Conservation (phyloP, 2,888 invertebrate species). For the Mesochorus sp. region DNA sequence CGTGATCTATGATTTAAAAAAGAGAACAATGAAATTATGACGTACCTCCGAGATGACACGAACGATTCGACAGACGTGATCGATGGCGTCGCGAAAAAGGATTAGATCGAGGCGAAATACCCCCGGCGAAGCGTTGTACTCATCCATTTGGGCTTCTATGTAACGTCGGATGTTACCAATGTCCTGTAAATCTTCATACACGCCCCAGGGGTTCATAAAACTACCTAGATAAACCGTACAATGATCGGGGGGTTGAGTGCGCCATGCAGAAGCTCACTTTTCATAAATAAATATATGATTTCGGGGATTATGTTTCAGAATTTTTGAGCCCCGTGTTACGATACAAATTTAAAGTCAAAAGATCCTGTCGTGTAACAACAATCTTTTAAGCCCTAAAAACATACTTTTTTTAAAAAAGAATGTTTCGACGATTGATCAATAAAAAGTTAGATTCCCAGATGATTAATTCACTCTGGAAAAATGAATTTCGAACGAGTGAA, state of each 20-base stretch:
- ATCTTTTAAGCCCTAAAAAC: too few species aligned
- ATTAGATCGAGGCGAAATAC: constrained; percentile 91
- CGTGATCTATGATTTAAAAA: not conserved
- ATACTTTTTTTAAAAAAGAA: too few species aligned
- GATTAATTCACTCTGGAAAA: too few species aligned
- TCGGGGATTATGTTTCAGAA: not conserved
- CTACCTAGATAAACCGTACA: constrained; percentile 78
- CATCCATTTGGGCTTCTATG: constrained; percentile 86
- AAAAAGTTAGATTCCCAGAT: too few species aligned
- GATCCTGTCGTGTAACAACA: too few species aligned
- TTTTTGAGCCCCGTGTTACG: too few species aligned
- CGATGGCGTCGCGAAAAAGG: constrained; percentile 93
- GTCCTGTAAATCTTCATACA: constrained; percentile 91
- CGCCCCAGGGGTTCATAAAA: constrained; percentile 89
- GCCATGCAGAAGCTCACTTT: not conserved
- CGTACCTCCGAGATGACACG: constrained; percentile 89
- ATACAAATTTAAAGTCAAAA: not conserved
- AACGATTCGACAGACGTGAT: constrained; percentile 92
- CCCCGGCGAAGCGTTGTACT: constrained; percentile 91
- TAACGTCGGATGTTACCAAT: constrained; percentile 84
- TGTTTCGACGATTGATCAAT: too few species aligned
- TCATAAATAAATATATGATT: not conserved
- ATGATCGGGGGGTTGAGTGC: not conserved
- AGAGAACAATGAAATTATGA: not conserved
- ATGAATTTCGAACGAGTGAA: too few species aligned